Evolutionary conservation across 2,797 vertebrate species (phyloP).

Genomic region (Netta rufina): DNA sequence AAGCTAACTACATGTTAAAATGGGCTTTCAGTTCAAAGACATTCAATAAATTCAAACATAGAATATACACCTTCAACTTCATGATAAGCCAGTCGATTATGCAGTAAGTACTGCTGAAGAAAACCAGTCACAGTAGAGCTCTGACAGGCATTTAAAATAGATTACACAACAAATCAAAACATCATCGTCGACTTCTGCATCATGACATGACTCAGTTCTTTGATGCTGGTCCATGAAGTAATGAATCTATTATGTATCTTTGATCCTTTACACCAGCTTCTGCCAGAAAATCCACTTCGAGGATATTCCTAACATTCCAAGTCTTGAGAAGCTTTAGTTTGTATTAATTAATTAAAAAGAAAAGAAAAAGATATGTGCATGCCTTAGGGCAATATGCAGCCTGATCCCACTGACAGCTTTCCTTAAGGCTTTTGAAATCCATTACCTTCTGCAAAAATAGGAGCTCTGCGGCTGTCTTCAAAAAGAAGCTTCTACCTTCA

Average conservation of each 20-base stretch:
- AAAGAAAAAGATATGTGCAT: neutral
- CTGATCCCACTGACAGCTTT: slow-evolving; percentile 12
- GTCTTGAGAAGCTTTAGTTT: slow-evolving; percentile 13
- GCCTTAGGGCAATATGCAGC: neutral
- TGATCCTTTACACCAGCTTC: neutral
- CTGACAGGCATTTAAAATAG: neutral
- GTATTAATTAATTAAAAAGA: neutral
- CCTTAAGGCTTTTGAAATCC: slow-evolving; percentile 12
- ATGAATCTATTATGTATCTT: neutral
- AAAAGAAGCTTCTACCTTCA: slow-evolving; percentile 18
- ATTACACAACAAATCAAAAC: neutral
- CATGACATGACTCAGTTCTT: neutral
- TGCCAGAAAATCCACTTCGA: neutral
- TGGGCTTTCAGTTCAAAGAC: neutral
- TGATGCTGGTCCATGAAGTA: neutral
- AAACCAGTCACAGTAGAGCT: neutral
- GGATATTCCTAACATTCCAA: neutral
- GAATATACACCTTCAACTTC: neutral
- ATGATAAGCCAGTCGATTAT: neutral
- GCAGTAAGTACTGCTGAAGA: neutral
- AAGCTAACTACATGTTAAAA: neutral
- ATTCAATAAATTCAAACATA: neutral
- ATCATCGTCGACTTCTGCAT: neutral
- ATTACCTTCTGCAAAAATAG: neutral
- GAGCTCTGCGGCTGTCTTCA: neutral